Conservation (phyloP, 2,888 invertebrate genomes). For the Drosophila mulleri region DNA sequence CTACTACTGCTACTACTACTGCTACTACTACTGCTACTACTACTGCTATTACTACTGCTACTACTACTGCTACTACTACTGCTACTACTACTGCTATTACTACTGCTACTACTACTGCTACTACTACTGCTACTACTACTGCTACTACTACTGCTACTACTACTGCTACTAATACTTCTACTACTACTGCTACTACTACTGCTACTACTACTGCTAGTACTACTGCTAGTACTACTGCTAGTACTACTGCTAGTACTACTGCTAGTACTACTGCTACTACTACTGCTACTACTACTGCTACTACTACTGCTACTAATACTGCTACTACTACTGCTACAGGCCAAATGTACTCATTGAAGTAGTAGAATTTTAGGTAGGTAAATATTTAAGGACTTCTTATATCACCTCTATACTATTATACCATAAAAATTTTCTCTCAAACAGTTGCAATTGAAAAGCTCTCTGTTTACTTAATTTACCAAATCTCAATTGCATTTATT, state of each 20-base stretch:
- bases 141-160: neutral
- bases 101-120: neutral
- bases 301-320: neutral
- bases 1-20: neutral
- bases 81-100: neutral
- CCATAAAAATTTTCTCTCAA: neutral
- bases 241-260: neutral
- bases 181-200: neutral
- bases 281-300: neutral
- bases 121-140: neutral
- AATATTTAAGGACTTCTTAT: neutral
- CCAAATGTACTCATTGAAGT: neutral
- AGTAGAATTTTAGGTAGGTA: too few species aligned
- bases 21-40: neutral
- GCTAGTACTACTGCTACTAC: neutral
- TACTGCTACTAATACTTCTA: neutral
- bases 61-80: neutral
- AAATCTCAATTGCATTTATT: slow-evolving; percentile 2
- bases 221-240: neutral
- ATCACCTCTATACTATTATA: neutral
- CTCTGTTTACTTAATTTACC: neutral
- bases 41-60: neutral
- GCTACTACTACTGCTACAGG: too few species aligned
- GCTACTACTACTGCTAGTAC: neutral
- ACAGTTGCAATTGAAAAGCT: neutral